phyloP scores from a whole-genome alignment of 2,113 vertebrate genomes.

The Atlantisia rogersi region DNA sequence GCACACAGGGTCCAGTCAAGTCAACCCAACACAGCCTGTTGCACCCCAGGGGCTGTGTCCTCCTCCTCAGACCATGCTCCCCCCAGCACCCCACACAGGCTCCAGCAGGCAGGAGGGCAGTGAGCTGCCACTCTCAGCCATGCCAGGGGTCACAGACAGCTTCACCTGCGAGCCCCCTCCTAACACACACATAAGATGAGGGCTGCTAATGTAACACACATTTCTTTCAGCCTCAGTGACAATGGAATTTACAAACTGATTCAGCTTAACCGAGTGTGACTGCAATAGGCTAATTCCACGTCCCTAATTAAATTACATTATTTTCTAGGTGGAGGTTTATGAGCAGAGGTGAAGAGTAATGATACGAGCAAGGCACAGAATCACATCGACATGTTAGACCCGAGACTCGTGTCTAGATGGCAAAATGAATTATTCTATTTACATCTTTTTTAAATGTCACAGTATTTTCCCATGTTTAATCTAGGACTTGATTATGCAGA shows the following conservation, averaged over 20 bases:
- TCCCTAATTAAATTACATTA: constrained; percentile 66
- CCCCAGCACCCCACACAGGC: fast-evolving
- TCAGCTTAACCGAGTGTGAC: constrained; percentile 29
- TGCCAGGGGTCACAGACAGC: fast-evolving
- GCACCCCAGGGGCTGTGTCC: background rate
- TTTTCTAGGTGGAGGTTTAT: constrained; percentile 51
- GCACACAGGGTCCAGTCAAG: no score
- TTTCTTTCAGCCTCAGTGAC: background rate
- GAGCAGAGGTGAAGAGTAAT: constrained; percentile 36
- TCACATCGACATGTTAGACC: background rate
- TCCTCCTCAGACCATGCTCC: background rate
- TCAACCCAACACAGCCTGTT: no score
- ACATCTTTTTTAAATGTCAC: background rate
- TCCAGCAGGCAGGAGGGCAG: background rate
- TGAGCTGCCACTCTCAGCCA: background rate
- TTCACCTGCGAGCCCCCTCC: background rate
- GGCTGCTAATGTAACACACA: background rate
- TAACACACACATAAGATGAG: background rate
- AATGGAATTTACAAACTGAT: constrained; percentile 46
- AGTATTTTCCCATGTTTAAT: background rate
- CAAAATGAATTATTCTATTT: background rate
- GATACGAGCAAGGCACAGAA: background rate
- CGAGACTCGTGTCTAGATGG: background rate
- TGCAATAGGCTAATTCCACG: constrained; percentile 19
- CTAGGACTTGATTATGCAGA: background rate